Evolutionary conservation across 2,797 vertebrate genomes (phyloP), one percentile per base, ranked within the genome.

Genomic region (Leuciscus waleckii): DNA sequence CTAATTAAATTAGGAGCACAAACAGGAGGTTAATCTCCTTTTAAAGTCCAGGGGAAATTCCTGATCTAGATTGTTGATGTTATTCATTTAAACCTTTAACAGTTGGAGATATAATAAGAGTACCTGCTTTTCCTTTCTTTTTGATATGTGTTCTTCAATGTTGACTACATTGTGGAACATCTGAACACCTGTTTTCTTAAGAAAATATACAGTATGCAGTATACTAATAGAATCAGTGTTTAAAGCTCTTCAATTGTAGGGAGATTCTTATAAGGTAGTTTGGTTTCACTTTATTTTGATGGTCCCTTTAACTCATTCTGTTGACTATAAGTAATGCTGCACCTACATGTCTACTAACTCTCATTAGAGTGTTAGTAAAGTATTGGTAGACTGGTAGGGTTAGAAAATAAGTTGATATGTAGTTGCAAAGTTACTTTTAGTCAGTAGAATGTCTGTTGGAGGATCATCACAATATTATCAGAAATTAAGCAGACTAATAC

Each of bases 1-100:
- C 92, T 94, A 94, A 95, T 96, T 95, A 93, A 95, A 95, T 90
- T 88, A 92, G 90, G 93, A 89, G 32, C 90, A 93, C 92, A 94
- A 94, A 95, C 93, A 93, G 89, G 90, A 89, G 93, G 93, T 94
- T 93, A 94, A 94, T 93, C 92, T 92, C 86, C 79, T 88, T 91
- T 91, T 91, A 92, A 94, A 93, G 84, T 89, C 91, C 92, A 41
- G 46, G 93, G 92, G 92, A 93, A 92, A 63, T 32, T 92, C 91
- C 85, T 61, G 63, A 56, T 89, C 69, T 76, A 26, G 26, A 21
- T 79, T 3, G 46, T 29, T 67, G 7, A 51, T 63, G 70, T 58
- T 73, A 54, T 49, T 26, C n/a, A 16, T 56, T 69, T 76, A 58
- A 39, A 73, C 13, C 5, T 63, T 74, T 35, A 49, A 63, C 49